phyloP scores from a whole-genome alignment of 2,113 vertebrate species.

The Myocastor coypus region DNA sequence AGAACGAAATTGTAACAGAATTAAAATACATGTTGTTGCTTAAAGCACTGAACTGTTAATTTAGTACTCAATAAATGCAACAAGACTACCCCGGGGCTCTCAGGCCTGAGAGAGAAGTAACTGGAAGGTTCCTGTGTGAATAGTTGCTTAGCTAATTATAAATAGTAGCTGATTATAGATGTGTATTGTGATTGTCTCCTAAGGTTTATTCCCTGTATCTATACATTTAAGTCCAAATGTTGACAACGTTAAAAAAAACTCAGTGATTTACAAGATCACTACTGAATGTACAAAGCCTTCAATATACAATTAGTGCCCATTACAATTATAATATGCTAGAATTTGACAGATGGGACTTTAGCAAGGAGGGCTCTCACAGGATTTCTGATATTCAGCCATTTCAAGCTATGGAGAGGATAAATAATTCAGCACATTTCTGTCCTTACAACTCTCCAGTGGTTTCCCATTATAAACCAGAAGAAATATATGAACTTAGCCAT shows the following conservation, averaged over 20 bases:
- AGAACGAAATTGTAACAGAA: slow-evolving; percentile 75
- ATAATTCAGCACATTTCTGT: not conserved
- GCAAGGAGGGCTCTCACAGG: slow-evolving; percentile 56
- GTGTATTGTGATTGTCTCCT: slow-evolving; percentile 62
- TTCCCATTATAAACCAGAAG: not conserved
- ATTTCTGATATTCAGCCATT: slow-evolving; percentile 48
- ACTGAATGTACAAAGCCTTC: slow-evolving; percentile 73
- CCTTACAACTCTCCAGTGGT: slow-evolving; percentile 30
- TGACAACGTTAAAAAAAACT: slow-evolving; percentile 62
- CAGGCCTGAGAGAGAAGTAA: slow-evolving; percentile 71
- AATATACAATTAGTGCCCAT: slow-evolving; percentile 64
- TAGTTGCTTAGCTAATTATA: slow-evolving; percentile 81
- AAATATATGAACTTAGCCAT: not conserved
- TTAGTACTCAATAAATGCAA: slow-evolving; percentile 82
- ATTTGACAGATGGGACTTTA: slow-evolving; percentile 71
- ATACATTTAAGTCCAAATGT: slow-evolving; percentile 61
- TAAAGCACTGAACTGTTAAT: slow-evolving; percentile 80
- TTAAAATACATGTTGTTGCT: slow-evolving; percentile 77
- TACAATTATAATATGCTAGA: slow-evolving; percentile 75
- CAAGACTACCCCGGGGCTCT: slow-evolving; percentile 74
- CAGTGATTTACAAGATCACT: slow-evolving; percentile 73
- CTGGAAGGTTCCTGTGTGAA: slow-evolving; percentile 70
- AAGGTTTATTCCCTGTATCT: slow-evolving; percentile 64
- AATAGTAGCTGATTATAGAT: slow-evolving; percentile 78
- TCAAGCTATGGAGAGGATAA: slow-evolving; percentile 11